Evolutionary conservation across 2,113 vertebrate species (phyloP).

Genomic region (Tetrax tetrax): DNA sequence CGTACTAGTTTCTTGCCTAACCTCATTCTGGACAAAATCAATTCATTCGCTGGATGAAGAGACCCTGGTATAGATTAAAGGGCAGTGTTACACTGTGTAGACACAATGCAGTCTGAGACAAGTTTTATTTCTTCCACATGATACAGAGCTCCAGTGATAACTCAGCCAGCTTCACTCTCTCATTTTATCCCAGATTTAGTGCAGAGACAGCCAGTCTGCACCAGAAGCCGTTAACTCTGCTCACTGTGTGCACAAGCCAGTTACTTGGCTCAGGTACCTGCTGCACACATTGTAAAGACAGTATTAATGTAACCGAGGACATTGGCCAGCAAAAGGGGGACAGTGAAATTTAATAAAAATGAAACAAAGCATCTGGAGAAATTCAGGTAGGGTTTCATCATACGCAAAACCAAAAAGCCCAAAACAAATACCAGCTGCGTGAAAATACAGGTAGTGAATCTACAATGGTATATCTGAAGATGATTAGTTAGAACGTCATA

Average conservation of each 20-base stretch:
- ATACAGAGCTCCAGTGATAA: not conserved
- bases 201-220: not conserved
- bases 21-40: not conserved
- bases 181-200: not conserved
- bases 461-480: not conserved
- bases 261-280: not conserved
- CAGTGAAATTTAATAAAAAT: not conserved
- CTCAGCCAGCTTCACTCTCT: not conserved
- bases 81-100: not conserved
- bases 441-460: not conserved
- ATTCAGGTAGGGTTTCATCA: not conserved
- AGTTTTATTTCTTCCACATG: not conserved
- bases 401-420: not conserved
- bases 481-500: not conserved
- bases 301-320: not conserved
- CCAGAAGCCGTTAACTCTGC: not conserved
- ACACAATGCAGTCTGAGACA: not conserved
- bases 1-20: not conserved
- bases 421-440: not conserved
- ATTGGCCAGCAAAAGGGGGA: not conserved
- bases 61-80: not conserved
- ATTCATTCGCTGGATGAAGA: not conserved
- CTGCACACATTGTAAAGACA: not conserved
- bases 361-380: not conserved
- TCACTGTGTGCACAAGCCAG: not conserved